Base-by-base conservation (phyloP, 1,140 invertebrate species). In the Mercenaria mercenaria region DNA sequence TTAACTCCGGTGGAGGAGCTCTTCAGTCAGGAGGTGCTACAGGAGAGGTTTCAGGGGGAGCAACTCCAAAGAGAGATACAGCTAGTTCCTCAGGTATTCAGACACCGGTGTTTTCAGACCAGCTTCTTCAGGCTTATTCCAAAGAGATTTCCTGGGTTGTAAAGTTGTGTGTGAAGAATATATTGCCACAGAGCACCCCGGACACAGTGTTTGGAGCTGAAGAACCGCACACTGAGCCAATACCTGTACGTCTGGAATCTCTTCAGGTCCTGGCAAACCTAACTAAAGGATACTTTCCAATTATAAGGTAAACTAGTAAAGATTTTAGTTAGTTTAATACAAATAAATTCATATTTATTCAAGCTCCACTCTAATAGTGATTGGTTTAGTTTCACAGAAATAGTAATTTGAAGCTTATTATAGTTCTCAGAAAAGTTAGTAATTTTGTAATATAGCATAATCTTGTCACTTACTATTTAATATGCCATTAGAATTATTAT, bases 241-340 rank as follows among this genome's bases (percentile, higher is more conserved):
- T 97, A 56, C 97, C 98, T 47, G 97, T 98, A 18, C 96, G 97
- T 91, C 94, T 98, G 23, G 98, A 98, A 95, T 97, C 98, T 18
- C 95, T 98, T 0, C 98, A 98, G 96, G 96, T 98, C 1, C 93
- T 98, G 0, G 97, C 97, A 23, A 97, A 97, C 13, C 96, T 98
- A 83, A 96, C 97, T 11, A 97, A 96, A 88, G 97, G 97, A 89
- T 97, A 98, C 92, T 97, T 97, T 86, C 93, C 95, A 2, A 95
- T 96, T 61, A 95, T 97, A 61, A 96, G 97, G 89, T 96, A 90
- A 87, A 52, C 52, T 72, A 32, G n/a, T 10, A n/a, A 47, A 34
- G 8, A 80, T 80, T 80, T 47, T 47, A 37, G n/a, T n/a, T n/a
- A n/a, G n/a, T n/a, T n/a, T n/a, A n/a, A n/a, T n/a, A n/a, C n/a